These are phyloP conservation scores for Drosophila ambigua DNA, from an alignment of 1,140 invertebrate species.

Conservation along the genomic window DNA sequence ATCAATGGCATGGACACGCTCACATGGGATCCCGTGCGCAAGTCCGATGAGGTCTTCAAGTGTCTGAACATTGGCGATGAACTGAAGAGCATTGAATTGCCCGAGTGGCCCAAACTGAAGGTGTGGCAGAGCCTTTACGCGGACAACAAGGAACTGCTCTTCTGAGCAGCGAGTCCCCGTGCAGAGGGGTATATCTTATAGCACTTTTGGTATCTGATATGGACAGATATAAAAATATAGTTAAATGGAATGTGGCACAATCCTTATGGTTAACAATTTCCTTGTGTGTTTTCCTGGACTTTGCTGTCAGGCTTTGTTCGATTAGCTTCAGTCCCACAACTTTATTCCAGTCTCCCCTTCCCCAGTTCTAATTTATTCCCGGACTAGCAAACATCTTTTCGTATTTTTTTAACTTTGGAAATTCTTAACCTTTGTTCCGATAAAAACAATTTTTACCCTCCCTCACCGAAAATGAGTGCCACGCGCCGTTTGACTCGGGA, in stretches of 20 bases:
- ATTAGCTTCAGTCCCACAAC: no score
- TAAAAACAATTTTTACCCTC: not conserved
- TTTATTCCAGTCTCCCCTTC: no score
- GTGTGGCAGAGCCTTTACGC: constrained; percentile 82
- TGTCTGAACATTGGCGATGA: constrained; percentile 84
- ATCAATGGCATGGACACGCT: constrained; percentile 74
- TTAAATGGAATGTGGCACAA: no score
- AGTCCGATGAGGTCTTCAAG: constrained; percentile 66
- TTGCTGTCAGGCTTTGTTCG: not conserved
- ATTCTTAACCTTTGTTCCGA: constrained; percentile 15
- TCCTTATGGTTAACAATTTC: no score
- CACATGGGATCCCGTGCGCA: constrained; percentile 70
- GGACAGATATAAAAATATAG: no score
- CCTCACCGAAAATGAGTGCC: constrained; percentile 85
- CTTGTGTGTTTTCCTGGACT: not conserved
- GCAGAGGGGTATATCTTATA: no score
- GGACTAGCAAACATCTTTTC: not conserved
- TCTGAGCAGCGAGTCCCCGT: constrained; percentile 12
- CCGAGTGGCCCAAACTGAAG: constrained; percentile 81
- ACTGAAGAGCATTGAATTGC: constrained; percentile 79
- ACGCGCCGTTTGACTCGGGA: constrained; percentile 91
- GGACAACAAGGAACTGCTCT: constrained; percentile 62
- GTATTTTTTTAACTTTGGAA: constrained; percentile 14
- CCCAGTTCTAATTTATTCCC: no score
- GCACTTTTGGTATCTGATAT: no score